Evolutionary conservation across 1,140 invertebrate species (phyloP).

Genomic region (Sycophila sp.): DNA sequence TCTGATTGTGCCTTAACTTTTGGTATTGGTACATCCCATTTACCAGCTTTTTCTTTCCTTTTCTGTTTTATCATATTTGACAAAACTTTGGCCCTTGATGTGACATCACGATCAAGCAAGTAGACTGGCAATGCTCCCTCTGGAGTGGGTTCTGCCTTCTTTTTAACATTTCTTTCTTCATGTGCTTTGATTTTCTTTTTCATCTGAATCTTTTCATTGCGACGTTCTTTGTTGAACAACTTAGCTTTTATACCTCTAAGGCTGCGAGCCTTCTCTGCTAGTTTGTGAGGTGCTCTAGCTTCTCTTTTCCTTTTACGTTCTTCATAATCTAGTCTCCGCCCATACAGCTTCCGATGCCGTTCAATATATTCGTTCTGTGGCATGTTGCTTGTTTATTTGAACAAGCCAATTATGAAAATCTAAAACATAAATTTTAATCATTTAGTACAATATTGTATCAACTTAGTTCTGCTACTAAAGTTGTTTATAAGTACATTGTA

Average conservation of each 20-base stretch:
- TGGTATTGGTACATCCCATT: constrained; percentile 99
- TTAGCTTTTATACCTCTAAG: constrained; percentile 97
- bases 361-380: constrained; percentile 99
- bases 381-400: constrained; percentile 72
- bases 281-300: constrained; percentile 90
- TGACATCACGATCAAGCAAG: constrained; percentile 95
- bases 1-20: constrained; percentile 98
- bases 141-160: constrained; percentile 82
- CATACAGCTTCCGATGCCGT: constrained; percentile 94
- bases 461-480: neutral
- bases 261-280: constrained; percentile 89
- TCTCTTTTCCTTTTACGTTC: constrained; percentile 96
- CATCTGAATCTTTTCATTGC: constrained; percentile 99
- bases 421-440: constrained; percentile 13
- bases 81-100: constrained; percentile 92
- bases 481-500: constrained; percentile 33
- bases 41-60: constrained; percentile 98
- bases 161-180: constrained; percentile 90
- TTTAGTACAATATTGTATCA: neutral
- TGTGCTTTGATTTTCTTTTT: constrained; percentile 97
- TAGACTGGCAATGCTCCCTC: constrained; percentile 97
- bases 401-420: neutral
- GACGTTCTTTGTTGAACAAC: constrained; percentile 94
- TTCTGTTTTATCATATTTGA: constrained; percentile 99
- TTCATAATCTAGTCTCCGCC: constrained; percentile 96